phyloP scores from a whole-genome alignment of 2,888 invertebrate genomes.

The Patella pellucida region DNA sequence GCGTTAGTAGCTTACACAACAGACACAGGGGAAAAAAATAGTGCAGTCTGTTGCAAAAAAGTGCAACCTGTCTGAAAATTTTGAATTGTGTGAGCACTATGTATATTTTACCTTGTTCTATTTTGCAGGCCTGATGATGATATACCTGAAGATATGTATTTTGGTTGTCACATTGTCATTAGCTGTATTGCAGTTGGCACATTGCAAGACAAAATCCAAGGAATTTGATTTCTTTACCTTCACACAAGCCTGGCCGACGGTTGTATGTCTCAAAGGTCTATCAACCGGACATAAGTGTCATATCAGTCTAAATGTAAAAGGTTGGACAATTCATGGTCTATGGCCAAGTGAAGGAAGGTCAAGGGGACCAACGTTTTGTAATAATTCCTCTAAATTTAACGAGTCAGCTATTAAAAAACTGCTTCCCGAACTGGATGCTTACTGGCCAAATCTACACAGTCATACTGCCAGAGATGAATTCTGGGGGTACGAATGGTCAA shows the following conservation, averaged over 20 bases:
- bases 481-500: background rate
- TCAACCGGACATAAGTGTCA: background rate
- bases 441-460: background rate
- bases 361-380: background rate
- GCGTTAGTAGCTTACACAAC: too few species aligned
- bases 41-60: too few species aligned
- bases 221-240: background rate
- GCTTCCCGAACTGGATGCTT: background rate
- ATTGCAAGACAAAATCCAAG: too few species aligned
- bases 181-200: too few species aligned
- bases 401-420: background rate
- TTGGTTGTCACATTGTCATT: background rate
- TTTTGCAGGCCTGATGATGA: too few species aligned
- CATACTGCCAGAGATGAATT: background rate
- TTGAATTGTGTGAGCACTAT: too few species aligned
- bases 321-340: background rate
- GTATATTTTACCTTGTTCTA: too few species aligned
- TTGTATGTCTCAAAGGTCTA: background rate
- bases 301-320: background rate
- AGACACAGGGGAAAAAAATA: too few species aligned
- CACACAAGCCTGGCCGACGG: background rate
- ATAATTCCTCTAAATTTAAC: background rate
- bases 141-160: too few species aligned
- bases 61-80: too few species aligned
- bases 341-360: background rate